Evolutionary conservation across 2,888 invertebrate species (phyloP).

Genomic region (Pardosa pseudoannulata): DNA sequence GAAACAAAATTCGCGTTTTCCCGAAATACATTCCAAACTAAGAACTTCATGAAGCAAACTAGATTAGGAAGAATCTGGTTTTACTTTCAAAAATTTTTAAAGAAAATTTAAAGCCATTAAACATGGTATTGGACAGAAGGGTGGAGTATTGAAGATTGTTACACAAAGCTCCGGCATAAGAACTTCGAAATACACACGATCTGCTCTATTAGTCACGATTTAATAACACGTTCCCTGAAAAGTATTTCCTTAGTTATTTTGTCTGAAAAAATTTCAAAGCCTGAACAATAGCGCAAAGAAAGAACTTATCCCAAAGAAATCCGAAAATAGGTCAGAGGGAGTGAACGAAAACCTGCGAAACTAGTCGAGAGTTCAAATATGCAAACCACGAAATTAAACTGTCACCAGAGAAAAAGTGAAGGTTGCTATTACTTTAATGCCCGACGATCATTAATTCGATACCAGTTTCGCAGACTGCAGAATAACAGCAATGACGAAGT

Average conservation of each 20-base stretch:
- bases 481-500: no score
- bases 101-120: not conserved
- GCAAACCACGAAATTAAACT: constrained; percentile 2
- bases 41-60: no score
- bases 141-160: not conserved
- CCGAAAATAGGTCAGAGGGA: constrained; percentile 40
- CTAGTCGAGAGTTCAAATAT: constrained; percentile 28
- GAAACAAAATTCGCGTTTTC: no score
- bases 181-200: constrained; percentile 24
- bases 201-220: constrained; percentile 62
- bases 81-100: no score
- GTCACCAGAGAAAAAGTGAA: not conserved
- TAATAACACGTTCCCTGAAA: constrained; percentile 25
- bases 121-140: not conserved
- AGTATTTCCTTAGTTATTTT: constrained; percentile 19
- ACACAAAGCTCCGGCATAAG: not conserved
- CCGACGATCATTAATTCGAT: no score
- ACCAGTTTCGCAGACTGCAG: no score
- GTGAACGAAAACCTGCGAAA: constrained; percentile 27
- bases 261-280: not conserved
- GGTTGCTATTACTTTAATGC: no score
- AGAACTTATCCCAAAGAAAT: not conserved
- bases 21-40: no score
- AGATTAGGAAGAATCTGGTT: no score
- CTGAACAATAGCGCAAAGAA: constrained; percentile 17